These are phyloP conservation scores for Vulpes lagopus DNA, from an alignment of 2,113 vertebrate genomes.

Conservation along the genomic window DNA sequence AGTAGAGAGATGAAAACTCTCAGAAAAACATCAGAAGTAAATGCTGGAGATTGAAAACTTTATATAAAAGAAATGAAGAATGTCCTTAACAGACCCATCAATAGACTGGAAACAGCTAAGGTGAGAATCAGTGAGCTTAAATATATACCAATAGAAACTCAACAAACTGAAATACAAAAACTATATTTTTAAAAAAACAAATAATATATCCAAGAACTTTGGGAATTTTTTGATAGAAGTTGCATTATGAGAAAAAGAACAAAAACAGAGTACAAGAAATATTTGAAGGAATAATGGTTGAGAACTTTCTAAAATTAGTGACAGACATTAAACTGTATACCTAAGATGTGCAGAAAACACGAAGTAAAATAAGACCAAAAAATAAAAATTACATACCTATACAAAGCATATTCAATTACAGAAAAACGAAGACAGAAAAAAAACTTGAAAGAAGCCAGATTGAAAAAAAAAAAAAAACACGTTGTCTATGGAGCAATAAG, in stretches of 20 bases:
- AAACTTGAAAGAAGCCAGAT: not conserved
- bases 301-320: not conserved
- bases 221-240: not conserved
- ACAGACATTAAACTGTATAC: not conserved
- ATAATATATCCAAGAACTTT: not conserved
- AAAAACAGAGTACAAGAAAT: not conserved
- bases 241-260: not conserved
- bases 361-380: not conserved
- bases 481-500: not conserved
- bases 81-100: not conserved
- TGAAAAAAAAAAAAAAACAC: not conserved
- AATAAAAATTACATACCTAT: not conserved
- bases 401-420: not conserved
- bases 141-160: not conserved
- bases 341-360: not conserved
- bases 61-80: not conserved
- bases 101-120: not conserved
- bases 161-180: not conserved
- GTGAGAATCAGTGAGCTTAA: conserved; percentile 11
- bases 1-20: not conserved
- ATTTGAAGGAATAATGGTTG: not conserved
- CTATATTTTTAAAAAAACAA: not conserved
- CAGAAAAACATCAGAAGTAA: not conserved
- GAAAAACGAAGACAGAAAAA: not conserved
- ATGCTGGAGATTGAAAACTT: not conserved